Conservation (phyloP, 2,888 invertebrate species). For the Hermaeophaga mercurialis region DNA sequence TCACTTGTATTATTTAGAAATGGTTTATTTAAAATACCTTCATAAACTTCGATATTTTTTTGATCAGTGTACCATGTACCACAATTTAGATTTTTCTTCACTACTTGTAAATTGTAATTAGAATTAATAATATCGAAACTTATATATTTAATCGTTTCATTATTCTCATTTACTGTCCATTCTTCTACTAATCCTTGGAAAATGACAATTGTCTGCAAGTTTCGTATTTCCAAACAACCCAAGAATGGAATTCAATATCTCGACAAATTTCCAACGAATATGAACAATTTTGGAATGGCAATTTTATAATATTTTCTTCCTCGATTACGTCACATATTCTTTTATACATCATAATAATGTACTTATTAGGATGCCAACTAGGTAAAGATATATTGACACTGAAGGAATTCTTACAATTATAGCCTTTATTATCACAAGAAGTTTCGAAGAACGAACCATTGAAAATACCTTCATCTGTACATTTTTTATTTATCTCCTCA, state of each 20-base stretch:
- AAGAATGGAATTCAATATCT: neutral
- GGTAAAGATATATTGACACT: neutral
- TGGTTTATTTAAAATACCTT: neutral
- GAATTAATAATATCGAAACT: neutral
- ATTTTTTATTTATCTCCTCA: neutral
- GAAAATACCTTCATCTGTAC: no score
- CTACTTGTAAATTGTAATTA: neutral
- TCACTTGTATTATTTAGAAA: no score
- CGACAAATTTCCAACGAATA: neutral
- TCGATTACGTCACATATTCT: neutral
- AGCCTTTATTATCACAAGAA: neutral
- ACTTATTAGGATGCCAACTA: neutral
- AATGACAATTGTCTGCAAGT: neutral
- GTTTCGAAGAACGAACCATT: no score
- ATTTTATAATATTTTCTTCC: neutral
- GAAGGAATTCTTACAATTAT: neutral
- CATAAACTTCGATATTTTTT: neutral
- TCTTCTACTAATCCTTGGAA: neutral
- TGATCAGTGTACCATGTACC: neutral
- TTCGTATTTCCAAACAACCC: neutral
- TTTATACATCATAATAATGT: neutral
- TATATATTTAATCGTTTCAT: neutral
- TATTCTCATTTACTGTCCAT: neutral
- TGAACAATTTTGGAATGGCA: neutral
- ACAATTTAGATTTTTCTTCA: neutral